Base-by-base conservation (phyloP, 2,888 invertebrate species). In the Pecten maximus region DNA sequence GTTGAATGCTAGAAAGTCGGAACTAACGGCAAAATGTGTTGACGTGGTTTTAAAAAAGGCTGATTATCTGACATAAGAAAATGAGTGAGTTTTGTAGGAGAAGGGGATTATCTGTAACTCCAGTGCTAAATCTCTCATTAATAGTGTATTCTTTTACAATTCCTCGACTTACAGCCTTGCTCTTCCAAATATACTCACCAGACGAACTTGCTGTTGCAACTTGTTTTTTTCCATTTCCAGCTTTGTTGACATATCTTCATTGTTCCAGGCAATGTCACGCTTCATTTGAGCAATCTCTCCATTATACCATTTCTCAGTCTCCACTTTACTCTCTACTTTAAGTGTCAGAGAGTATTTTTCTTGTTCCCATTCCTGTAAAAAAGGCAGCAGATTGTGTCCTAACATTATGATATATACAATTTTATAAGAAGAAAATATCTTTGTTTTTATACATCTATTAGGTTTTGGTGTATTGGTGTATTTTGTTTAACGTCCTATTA, bases 281-380 rank as follows among this genome's bases (percentile, higher is more conserved):
- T 60, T 89, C 8, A 91, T 88, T 19, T 88, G 89, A 39, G 60
- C 40, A 19, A 91, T 87, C 40, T 91, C 91, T 19, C 91, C 92
- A 44, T 89, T 89, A 16, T 91, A 90, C 92, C 92, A 92, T 19
- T 87, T 40, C 74, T 92, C 89, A 28, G 89, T 87, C 28, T 91
- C 87, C 0, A 40, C 54, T 19, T 88, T 40, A 23, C 89, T 86
- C 87, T 92, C 90, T 39, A 48, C 35, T 44, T 91, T 91, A 0
- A 91, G 50, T 28, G 88, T 60, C 28, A 92, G 87, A 44, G 87
- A 88, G 44, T 91, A 89, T 35, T 91, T 74, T 54, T 91, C 91
- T 35, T 92, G 92, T 74, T 92, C 90, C 74, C 89, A 91, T 28
- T 54, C 90, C 92, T 91, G 89, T n/a, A 16, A 87, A 74, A 8